Evolutionary conservation across 2,113 vertebrate genomes (phyloP).

Genomic region (Leucoraja erinaceus): DNA sequence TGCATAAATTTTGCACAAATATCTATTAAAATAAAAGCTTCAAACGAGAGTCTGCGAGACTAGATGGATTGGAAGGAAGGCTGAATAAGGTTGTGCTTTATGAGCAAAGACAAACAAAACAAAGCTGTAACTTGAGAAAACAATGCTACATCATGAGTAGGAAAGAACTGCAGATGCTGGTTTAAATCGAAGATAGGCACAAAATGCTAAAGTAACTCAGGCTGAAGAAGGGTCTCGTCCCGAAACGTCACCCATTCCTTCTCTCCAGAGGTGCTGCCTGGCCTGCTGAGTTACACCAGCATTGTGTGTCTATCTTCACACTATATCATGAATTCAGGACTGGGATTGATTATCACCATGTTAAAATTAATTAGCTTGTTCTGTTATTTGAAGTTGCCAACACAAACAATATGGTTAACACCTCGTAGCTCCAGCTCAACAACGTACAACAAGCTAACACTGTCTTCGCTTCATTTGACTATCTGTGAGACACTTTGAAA

Average conservation of each 20-base stretch:
- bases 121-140: background rate
- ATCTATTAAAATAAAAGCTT: background rate
- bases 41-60: background rate
- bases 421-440: background rate
- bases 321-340: background rate
- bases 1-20: background rate
- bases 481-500: background rate
- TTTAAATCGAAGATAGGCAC: too few species aligned
- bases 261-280: too few species aligned
- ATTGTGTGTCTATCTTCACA: too few species aligned
- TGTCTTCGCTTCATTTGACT: background rate
- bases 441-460: background rate
- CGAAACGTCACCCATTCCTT: too few species aligned
- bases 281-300: too few species aligned
- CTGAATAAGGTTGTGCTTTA: background rate
- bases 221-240: too few species aligned
- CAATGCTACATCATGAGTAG: background rate
- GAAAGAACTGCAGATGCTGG: too few species aligned
- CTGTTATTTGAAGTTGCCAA: background rate
- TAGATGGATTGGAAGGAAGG: background rate
- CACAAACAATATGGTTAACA: background rate
- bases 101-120: too few species aligned
- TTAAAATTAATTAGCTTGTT: background rate
- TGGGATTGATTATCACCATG: background rate
- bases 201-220: too few species aligned